Conservation (phyloP, 2,797 vertebrate species). For the Staurois parvus region DNA sequence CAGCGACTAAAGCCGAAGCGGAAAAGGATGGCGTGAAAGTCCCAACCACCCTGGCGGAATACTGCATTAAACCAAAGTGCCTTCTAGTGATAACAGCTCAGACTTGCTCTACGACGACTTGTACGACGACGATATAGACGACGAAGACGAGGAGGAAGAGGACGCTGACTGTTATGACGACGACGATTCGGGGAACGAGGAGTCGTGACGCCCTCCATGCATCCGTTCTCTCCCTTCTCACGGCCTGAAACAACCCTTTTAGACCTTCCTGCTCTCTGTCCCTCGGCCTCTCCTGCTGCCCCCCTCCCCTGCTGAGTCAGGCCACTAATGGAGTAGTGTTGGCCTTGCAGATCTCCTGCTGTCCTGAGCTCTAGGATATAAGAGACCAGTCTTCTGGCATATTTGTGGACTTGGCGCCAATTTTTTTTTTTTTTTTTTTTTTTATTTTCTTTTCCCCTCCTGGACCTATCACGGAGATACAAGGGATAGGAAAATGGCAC, state of each 20-base stretch:
- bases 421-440: slow-evolving; percentile 63
- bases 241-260: slow-evolving; percentile 34
- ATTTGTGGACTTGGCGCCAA: slow-evolving; percentile 75
- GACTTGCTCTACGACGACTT: slow-evolving; percentile 98
- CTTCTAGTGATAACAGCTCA: slow-evolving; percentile 97
- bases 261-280: slow-evolving; percentile 69
- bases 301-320: slow-evolving; percentile 70
- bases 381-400: slow-evolving; percentile 70
- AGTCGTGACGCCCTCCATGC: slow-evolving; percentile 84
- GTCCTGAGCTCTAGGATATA: slow-evolving; percentile 66
- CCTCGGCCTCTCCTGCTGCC: slow-evolving; percentile 31
- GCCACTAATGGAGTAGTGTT: slow-evolving; percentile 77
- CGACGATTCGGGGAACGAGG: slow-evolving; percentile 97
- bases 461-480: slow-evolving; percentile 73
- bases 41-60: slow-evolving; percentile 94
- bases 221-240: slow-evolving; percentile 40
- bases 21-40: slow-evolving; percentile 97
- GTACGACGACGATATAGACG: slow-evolving; percentile 95
- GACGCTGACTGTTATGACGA: slow-evolving; percentile 96
- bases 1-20: slow-evolving; percentile 93
- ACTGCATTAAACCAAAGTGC: slow-evolving; percentile 98
- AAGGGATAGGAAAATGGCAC: slow-evolving; percentile 64
- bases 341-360: slow-evolving; percentile 73
- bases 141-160: slow-evolving; percentile 92
- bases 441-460: slow-evolving; percentile 70